Conservation (phyloP, 1,140 invertebrate genomes). For the Palaemon carinicauda region DNA sequence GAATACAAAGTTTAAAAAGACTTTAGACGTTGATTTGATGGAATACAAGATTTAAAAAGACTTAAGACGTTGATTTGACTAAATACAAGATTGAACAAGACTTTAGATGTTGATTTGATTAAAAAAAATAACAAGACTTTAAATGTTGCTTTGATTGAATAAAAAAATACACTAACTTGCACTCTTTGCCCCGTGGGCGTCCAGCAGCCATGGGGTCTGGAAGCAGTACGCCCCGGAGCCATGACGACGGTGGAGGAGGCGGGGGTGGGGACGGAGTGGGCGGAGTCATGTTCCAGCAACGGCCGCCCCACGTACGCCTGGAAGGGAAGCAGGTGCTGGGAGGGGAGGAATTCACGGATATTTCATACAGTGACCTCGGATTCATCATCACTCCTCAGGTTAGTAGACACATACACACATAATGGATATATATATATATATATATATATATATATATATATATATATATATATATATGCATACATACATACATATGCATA, state of each 20-base stretch:
- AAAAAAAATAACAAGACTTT: too few species aligned
- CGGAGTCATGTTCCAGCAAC: slow-evolving; percentile 26
- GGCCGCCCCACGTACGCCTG: slow-evolving; percentile 26
- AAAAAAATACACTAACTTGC: neutral
- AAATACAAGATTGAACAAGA: too few species aligned
- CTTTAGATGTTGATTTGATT: too few species aligned
- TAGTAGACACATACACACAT: neutral
- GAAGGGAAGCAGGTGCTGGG: slow-evolving; percentile 1
- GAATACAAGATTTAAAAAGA: too few species aligned
- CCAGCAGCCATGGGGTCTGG: slow-evolving; percentile 31
- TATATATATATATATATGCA: neutral
- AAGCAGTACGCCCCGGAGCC: slow-evolving; percentile 42
- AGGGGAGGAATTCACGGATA: slow-evolving; percentile 32
- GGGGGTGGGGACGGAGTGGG: neutral
- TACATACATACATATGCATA: neutral
- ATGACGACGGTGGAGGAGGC: neutral
- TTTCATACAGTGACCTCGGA: slow-evolving; percentile 41
- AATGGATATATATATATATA: neutral
- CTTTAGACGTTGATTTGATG: too few species aligned
- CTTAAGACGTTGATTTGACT: too few species aligned
- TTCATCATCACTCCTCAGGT: slow-evolving; percentile 39
- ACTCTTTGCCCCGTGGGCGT: neutral
- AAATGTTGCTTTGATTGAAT: too few species aligned
- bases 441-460: neutral
- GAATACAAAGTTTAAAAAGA: too few species aligned